Conservation (phyloP, 2,888 invertebrate genomes). For the Yponomeuta sedellus region DNA sequence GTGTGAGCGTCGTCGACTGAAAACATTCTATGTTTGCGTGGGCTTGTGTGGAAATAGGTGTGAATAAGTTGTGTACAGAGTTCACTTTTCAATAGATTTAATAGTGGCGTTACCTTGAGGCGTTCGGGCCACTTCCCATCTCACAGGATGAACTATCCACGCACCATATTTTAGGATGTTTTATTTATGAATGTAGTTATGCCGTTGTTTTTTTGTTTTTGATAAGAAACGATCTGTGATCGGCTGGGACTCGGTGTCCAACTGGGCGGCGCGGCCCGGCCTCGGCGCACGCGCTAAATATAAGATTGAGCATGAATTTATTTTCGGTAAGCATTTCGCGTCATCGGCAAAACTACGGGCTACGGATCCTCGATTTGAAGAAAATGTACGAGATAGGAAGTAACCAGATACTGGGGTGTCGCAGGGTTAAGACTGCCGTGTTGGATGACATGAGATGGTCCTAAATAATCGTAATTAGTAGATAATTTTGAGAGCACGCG, state of each 20-base stretch:
- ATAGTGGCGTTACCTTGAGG: conserved; percentile 66
- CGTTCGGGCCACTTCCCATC: conserved; percentile 40
- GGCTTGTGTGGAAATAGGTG: conserved; percentile 73
- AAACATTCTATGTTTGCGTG: conserved; percentile 71
- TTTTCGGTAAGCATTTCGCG: conserved; percentile 70
- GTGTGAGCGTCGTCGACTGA: conserved; percentile 65
- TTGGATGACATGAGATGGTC: not conserved
- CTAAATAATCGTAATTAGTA: not conserved
- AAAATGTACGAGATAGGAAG: conserved; percentile 26
- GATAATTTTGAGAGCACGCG: not conserved
- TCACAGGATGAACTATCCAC: conserved; percentile 29
- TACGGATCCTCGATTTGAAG: conserved; percentile 22
- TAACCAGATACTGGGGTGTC: not conserved
- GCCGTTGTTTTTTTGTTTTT: conserved; percentile 36
- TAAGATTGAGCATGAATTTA: conserved; percentile 73
- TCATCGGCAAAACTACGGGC: conserved; percentile 52
- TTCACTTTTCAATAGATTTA: conserved; percentile 57
- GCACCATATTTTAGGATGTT: conserved; percentile 47
- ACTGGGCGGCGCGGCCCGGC: conserved; percentile 62
- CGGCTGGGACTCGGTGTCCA: conserved; percentile 67
- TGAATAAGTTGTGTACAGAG: conserved; percentile 70
- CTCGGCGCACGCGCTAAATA: conserved; percentile 71
- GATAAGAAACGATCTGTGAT: conserved; percentile 54
- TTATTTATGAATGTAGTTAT: conserved; percentile 37
- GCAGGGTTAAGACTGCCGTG: not conserved